Evolutionary conservation across 2,113 vertebrate species (phyloP), one percentile per base, ranked within the genome.

Genomic region (Muntiacus reevesi): DNA sequence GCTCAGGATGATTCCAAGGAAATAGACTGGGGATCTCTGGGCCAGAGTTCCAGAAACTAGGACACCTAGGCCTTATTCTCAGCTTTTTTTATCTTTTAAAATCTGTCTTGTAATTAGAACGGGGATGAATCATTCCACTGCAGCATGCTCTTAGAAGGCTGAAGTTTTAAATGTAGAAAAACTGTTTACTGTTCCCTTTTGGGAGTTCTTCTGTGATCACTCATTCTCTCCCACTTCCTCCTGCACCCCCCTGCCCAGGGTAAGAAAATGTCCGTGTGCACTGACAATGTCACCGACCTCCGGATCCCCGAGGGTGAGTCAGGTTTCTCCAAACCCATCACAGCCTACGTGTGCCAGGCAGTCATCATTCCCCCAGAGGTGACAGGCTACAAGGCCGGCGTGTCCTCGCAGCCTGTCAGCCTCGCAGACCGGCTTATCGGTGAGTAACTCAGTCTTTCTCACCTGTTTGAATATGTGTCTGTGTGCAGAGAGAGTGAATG

Each of bases 381-480:
- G 97, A 99, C 99, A 96, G 99, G 99, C 89, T 99, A 99, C 98
- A 99, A 98, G 85, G 88, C 98, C 0, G 92, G 99, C 19, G 99
- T 99, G 96, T 99, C 99, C 92, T 99, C 99, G 0, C 99, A 99
- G 98, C 99, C 99, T 23, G 99, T 99, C 93, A 98, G 99, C 94
- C 99, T 99, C 7, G 99, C 99, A 0, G 99, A 99, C 95, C 98
- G 98, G 5, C 98, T 99, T 28, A 62, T 99, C 7, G 99, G 99
- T 99, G 98, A 98, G 98, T 98, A 43, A 52, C 3, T 52, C 43
- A 1, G 14, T 40, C 30, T 47, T 87, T 60, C 47, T 15, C 25
- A 43, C 67, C n/a, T 52, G 36, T 4, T 0, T 64, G 64, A 67
- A 40, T 11, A 33, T 25, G 90, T 67, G 13, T n/a, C 19, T 55